phyloP scores from a whole-genome alignment of 2,113 vertebrate genomes.

The Tor tambroides region DNA sequence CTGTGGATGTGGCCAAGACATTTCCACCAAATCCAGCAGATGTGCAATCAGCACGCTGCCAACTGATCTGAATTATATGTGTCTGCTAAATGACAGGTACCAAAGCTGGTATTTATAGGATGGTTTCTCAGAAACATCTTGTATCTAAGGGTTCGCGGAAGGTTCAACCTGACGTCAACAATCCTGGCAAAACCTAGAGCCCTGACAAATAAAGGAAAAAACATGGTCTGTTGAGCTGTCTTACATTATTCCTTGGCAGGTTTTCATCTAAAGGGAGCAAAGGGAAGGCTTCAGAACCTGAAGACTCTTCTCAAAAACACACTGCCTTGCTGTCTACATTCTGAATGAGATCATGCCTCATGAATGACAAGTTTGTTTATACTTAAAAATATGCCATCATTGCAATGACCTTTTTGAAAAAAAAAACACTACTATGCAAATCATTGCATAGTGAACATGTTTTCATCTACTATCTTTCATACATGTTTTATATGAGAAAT shows the following conservation, averaged over 20 bases:
- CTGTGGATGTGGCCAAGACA: not conserved
- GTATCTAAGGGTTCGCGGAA: not conserved
- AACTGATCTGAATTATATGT: not conserved
- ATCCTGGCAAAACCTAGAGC: not conserved
- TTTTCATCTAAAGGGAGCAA: not conserved
- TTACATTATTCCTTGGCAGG: not conserved
- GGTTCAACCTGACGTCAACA: not conserved
- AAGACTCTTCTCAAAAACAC: not conserved
- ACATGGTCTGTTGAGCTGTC: not conserved
- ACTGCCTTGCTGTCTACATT: not conserved
- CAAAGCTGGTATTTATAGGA: not conserved
- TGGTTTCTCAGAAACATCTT: not conserved
- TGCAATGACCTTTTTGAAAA: not conserved
- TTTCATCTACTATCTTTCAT: no score
- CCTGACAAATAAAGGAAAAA: not conserved
- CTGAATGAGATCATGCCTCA: no score
- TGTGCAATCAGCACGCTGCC: not conserved
- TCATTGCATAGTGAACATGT: not conserved
- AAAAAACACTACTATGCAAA: not conserved
- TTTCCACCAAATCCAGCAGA: not conserved
- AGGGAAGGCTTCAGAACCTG: not conserved
- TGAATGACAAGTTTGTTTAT: no score
- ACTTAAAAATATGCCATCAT: not conserved
- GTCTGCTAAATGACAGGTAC: not conserved
- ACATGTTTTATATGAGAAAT: no score